Conservation (phyloP, 2,888 invertebrate species). For the Tipula helvola region DNA sequence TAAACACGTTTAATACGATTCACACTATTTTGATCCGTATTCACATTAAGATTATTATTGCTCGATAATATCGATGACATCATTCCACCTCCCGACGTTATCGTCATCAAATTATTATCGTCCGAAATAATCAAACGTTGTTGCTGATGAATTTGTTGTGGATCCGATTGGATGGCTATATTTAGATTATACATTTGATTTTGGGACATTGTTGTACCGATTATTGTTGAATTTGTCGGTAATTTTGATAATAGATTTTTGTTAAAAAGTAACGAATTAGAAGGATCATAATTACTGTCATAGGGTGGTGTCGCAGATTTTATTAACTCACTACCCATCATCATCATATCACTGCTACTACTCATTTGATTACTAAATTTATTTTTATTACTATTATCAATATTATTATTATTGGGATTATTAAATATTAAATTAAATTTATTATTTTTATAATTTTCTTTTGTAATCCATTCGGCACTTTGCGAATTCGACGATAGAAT, state of each 20-base stretch:
- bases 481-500: constrained; percentile 31
- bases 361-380: not conserved
- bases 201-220: constrained; percentile 26
- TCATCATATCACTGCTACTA: constrained; percentile 7
- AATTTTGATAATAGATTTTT: constrained; percentile 29
- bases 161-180: constrained; percentile 12
- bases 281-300: not conserved
- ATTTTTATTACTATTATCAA: not conserved
- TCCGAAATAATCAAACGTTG: constrained; percentile 15
- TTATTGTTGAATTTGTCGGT: constrained; percentile 32
- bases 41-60: not conserved
- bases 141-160: not conserved
- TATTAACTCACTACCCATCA: constrained; percentile 10
- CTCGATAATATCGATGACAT: not conserved
- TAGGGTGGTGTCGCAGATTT: constrained; percentile 14
- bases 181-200: constrained; percentile 23
- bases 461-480: constrained; percentile 26
- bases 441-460: constrained; percentile 13
- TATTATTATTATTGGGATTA: not conserved
- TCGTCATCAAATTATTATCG: constrained; percentile 14
- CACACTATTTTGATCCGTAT: constrained; percentile 15
- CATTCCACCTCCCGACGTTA: not conserved
- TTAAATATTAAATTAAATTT: constrained; percentile 10
- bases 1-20: constrained; percentile 23
- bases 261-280: constrained; percentile 19